Evolutionary conservation across 2,888 invertebrate species (phyloP).

Genomic region (Podabrus alpinus): DNA sequence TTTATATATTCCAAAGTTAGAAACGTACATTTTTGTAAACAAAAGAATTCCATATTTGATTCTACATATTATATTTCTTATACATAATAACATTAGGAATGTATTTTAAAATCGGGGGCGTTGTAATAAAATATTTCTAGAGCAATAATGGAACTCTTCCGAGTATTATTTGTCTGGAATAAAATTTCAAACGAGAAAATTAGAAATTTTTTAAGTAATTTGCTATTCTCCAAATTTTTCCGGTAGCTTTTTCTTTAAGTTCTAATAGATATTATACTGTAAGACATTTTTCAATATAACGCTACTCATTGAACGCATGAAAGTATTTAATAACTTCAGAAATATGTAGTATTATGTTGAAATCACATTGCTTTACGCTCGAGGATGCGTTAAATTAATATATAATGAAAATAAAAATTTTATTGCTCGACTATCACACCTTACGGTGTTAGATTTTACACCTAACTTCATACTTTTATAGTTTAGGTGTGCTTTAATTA

Average conservation of each 20-base stretch:
- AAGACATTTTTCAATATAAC: too few species aligned
- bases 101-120: background rate
- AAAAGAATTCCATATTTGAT: background rate
- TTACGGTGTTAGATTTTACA: too few species aligned
- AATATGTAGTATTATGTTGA: too few species aligned
- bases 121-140: background rate
- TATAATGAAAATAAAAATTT: too few species aligned
- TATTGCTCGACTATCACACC: too few species aligned
- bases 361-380: too few species aligned
- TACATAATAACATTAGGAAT: background rate
- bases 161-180: background rate
- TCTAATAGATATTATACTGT: background rate
- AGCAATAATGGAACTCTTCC: background rate
- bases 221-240: background rate
- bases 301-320: too few species aligned
- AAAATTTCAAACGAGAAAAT: background rate
- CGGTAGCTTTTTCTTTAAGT: background rate
- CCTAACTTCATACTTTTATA: too few species aligned
- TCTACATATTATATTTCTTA: too few species aligned
- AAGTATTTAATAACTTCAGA: too few species aligned
- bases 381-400: too few species aligned
- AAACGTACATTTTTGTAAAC: background rate
- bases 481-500: too few species aligned
- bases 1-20: background rate
- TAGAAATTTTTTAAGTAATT: background rate